These are phyloP conservation scores for Leptopilina drosophilae DNA, from an alignment of 2,888 invertebrate genomes.

Conservation along the genomic window DNA sequence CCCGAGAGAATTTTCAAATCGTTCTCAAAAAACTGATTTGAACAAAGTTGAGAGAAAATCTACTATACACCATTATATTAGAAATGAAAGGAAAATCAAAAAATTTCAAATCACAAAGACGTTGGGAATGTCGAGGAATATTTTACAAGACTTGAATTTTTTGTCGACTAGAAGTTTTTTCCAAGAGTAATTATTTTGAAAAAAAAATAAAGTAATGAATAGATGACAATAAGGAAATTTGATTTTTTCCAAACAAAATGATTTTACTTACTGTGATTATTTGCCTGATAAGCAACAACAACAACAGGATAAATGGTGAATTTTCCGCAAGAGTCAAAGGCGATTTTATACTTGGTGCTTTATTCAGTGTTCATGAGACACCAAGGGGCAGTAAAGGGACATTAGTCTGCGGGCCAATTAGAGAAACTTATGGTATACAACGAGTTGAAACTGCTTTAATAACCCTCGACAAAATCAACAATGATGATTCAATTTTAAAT, in stretches of 20 bases:
- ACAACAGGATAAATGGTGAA: slow-evolving; percentile 47
- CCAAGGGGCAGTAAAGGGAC: slow-evolving; percentile 64
- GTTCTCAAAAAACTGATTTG: not conserved
- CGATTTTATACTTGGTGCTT: slow-evolving; percentile 67
- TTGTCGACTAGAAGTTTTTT: not conserved
- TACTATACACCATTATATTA: not conserved
- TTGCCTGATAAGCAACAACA: slow-evolving; percentile 25
- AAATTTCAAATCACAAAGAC: not conserved
- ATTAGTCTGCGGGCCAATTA: slow-evolving; percentile 65
- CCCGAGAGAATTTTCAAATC: slow-evolving; percentile 11
- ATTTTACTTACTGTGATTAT: slow-evolving; percentile 17
- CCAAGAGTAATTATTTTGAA: too few species aligned
- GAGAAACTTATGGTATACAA: slow-evolving; percentile 68
- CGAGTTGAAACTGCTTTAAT: slow-evolving; percentile 67
- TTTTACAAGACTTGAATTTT: slow-evolving; percentile 13
- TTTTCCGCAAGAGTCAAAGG: slow-evolving; percentile 64
- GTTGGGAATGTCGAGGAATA: not conserved
- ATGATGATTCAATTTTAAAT: slow-evolving; percentile 61
- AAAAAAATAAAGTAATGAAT: slow-evolving; percentile 1
- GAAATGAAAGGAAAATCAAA: slow-evolving; percentile 19
- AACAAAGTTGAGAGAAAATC: not conserved
- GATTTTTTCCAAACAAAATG: slow-evolving; percentile 1
- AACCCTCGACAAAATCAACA: slow-evolving; percentile 82
- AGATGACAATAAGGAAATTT: slow-evolving; percentile 9
- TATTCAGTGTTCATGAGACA: slow-evolving; percentile 68